Base-by-base conservation (phyloP, 2,888 invertebrate species). In the Argyra leucocephala region DNA sequence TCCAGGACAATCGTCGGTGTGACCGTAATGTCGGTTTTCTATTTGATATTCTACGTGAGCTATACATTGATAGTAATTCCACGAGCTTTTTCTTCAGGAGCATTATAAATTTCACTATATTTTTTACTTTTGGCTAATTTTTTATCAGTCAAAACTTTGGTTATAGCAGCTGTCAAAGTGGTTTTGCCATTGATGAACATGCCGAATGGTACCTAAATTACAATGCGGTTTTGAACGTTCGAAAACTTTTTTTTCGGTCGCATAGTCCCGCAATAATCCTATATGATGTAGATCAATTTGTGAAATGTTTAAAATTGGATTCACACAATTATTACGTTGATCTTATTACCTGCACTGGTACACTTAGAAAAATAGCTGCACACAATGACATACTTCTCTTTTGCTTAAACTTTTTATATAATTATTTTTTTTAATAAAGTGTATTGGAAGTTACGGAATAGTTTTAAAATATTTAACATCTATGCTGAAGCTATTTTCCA, bases 21-120 rank as follows among this genome's bases (percentile, higher is more conserved):
- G 97, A 0, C 93, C 93, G 78, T 98, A 98, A 82, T 98, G 97
- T 63, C 97, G 85, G 31, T 82, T 84, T 69, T 90, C 90, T 4
- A 97, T 98, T 76, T 92, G 88, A 74, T 98, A 98, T 78, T 96
- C 96, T 67, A 98, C 86, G 76, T 96, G 93, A 57, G 94, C 94
- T 1, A 93, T 48, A 96, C 94, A 81, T 98, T 98, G 73, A 98
- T 98, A 2, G 98, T 98, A 73, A 98, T 97, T 69, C 97, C 98
- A 75, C 98, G 85, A 1, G 92, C 91, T 79, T 89, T 91, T 78
- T 98, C 98, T 79, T 98, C 96, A 0, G 98, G 98, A 0, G 97
- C 96, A 82, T 95, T 96, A 79, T 98, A 98, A 76, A 98, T 98
- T 72, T 98, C 96, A 70, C 88, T 88, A 77, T 97, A 98, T 62